Evolutionary conservation across 64 coral and sea anemone species (phyloP).

Genomic region (Montipora sp.): DNA sequence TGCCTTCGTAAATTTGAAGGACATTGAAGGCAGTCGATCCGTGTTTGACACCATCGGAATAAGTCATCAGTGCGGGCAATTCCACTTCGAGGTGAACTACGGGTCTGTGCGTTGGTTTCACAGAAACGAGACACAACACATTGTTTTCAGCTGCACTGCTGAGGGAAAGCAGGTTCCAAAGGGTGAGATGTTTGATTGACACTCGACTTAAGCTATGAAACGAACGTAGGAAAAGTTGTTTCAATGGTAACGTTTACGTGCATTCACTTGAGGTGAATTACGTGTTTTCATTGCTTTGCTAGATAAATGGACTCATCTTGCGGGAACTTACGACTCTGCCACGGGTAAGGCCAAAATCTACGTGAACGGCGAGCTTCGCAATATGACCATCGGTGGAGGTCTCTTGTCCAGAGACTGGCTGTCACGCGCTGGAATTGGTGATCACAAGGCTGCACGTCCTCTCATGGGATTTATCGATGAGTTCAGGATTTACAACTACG

Average conservation of each 20-base stretch:
- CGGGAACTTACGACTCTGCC: slow-evolving; percentile 91
- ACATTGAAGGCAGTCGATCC: slow-evolving; percentile 84
- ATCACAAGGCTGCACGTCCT: slow-evolving; percentile 94
- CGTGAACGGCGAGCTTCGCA: slow-evolving; percentile 88
- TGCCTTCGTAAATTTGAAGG: slow-evolving; percentile 89
- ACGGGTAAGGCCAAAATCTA: slow-evolving; percentile 96
- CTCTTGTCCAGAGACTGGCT: slow-evolving; percentile 92
- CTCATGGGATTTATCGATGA: slow-evolving; percentile 96
- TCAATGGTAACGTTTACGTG: neutral
- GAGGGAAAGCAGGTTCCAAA: slow-evolving; percentile 75
- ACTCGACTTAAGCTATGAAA: too few relatives aligned
- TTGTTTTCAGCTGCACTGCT: slow-evolving; percentile 88
- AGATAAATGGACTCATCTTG: slow-evolving; percentile 92
- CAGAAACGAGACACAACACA: slow-evolving; percentile 91
- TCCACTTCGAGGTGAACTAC: slow-evolving; percentile 93
- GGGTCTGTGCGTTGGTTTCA: slow-evolving; percentile 97
- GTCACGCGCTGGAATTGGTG: slow-evolving; percentile 91
- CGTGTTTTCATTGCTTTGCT: neutral
- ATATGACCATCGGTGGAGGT: slow-evolving; percentile 91
- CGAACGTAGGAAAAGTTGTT: too few relatives aligned
- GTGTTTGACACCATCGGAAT: slow-evolving; percentile 97
- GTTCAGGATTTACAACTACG: slow-evolving; percentile 99
- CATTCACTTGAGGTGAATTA: neutral
- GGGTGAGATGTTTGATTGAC: slow-evolving; percentile 33
- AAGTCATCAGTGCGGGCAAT: slow-evolving; percentile 89